These are phyloP conservation scores for Apodemia zela DNA, from an alignment of 2,888 invertebrate species.

Conservation along the genomic window DNA sequence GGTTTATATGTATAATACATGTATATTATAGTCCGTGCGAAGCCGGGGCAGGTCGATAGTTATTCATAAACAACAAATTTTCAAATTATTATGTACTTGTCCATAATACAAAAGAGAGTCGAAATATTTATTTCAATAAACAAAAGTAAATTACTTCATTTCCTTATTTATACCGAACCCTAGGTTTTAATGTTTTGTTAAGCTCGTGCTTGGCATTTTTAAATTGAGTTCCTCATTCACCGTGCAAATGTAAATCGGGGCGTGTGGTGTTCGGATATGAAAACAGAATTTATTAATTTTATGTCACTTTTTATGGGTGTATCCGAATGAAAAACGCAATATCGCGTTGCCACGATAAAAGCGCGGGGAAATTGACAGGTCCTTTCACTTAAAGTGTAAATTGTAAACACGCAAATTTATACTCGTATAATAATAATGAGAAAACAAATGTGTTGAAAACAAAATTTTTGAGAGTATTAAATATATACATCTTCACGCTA, in stretches of 20 bases:
- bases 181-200: background rate
- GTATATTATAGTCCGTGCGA: too few relatives aligned
- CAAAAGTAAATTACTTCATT: too few relatives aligned
- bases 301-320: slow-evolving; percentile 14
- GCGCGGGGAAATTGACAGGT: background rate
- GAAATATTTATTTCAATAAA: background rate
- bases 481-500: too few relatives aligned
- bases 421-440: background rate
- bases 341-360: slow-evolving; percentile 1
- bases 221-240: slow-evolving; percentile 21
- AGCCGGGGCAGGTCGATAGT: too few relatives aligned
- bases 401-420: slow-evolving; percentile 9
- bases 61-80: too few relatives aligned
- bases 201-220: background rate
- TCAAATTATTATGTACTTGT: too few relatives aligned
- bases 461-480: too few relatives aligned
- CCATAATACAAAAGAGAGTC: too few relatives aligned
- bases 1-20: too few relatives aligned
- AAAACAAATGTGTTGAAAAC: too few relatives aligned
- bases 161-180: background rate
- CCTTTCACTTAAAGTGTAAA: slow-evolving; percentile 9
- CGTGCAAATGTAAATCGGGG: slow-evolving; percentile 36
- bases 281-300: slow-evolving; percentile 16
- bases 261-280: slow-evolving; percentile 21
- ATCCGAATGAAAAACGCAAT: slow-evolving; percentile 10